These are phyloP conservation scores for Xylocopa sonorina DNA, from an alignment of 1,140 invertebrate genomes.

Conservation along the genomic window DNA sequence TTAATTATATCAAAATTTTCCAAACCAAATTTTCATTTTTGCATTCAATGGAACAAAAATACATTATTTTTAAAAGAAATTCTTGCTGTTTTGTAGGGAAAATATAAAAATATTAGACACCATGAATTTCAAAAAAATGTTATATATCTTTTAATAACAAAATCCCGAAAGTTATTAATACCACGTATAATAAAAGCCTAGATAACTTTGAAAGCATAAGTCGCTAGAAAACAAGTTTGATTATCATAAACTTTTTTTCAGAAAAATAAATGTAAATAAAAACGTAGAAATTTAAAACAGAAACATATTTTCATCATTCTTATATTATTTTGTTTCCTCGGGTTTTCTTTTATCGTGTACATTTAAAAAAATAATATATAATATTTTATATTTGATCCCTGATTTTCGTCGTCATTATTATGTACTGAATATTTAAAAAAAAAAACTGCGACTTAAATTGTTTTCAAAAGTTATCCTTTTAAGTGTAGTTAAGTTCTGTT, in stretches of 20 bases:
- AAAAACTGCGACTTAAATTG: constrained; percentile 11
- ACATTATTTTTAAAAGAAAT: not conserved
- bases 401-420: constrained; percentile 3
- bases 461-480: constrained; percentile 34
- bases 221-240: constrained; percentile 6
- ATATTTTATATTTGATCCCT: constrained; percentile 17
- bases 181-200: not conserved
- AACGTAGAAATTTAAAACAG: not conserved
- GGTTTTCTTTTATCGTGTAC: not conserved
- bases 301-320: too few relatives aligned
- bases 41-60: too few relatives aligned
- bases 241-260: not conserved
- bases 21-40: constrained; percentile 14
- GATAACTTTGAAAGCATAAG: constrained; percentile 35
- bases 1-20: too few relatives aligned
- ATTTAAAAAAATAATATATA: not conserved
- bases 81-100: not conserved
- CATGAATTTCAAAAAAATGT: not conserved
- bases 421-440: not conserved
- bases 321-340: not conserved
- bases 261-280: not conserved
- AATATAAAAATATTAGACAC: constrained; percentile 3
- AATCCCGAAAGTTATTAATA: not conserved
- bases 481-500: constrained; percentile 15
- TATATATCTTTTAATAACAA: not conserved